These are phyloP conservation scores for Hydra vulgaris DNA, from an alignment of 30 jellyfish, hydroid and myxozoan species.

Conservation along the genomic window DNA sequence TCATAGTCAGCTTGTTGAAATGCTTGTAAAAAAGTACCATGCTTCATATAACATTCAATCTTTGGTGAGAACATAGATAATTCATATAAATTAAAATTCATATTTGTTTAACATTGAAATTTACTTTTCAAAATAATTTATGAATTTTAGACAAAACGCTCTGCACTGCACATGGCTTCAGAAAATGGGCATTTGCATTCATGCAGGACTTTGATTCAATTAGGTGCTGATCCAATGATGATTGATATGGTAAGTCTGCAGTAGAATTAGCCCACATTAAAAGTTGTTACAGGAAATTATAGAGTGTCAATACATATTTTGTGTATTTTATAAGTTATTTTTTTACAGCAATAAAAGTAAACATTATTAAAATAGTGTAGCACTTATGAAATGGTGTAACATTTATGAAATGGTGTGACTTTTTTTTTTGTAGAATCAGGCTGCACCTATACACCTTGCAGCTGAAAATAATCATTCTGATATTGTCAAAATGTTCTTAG, in stretches of 20 bases:
- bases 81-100: no score
- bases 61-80: conserved; percentile 78
- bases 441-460: conserved; percentile 74
- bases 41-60: conserved; percentile 64
- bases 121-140: neutral
- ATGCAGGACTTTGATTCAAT: conserved; percentile 51
- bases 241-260: conserved; percentile 60
- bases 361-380: no score
- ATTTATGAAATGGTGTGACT: no score
- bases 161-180: conserved; percentile 79
- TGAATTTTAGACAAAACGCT: conserved; percentile 41
- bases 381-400: no score
- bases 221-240: conserved; percentile 65
- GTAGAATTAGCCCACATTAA: no score
- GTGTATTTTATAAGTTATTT: no score
- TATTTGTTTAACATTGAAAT: no score
- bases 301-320: no score
- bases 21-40: conserved; percentile 46
- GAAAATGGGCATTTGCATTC: conserved; percentile 53
- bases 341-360: no score
- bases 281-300: no score
- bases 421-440: conserved; percentile 42
- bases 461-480: conserved; percentile 79
- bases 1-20: conserved; percentile 48
- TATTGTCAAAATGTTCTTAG: conserved; percentile 54